These are phyloP conservation scores for Microcebus jonahi DNA, from an alignment of 2,113 vertebrate genomes.

Conservation along the genomic window DNA sequence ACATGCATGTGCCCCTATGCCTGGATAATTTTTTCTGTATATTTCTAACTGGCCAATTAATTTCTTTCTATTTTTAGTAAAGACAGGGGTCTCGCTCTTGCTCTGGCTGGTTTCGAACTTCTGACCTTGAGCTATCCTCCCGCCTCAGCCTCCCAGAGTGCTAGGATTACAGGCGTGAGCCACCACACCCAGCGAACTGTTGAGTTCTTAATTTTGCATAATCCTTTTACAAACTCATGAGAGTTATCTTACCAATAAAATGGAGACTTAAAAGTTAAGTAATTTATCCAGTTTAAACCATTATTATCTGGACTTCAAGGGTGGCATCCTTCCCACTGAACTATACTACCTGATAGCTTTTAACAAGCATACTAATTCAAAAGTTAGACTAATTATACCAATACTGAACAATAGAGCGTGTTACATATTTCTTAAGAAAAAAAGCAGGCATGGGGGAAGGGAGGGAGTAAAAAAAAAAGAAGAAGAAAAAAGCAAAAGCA, in stretches of 20 bases:
- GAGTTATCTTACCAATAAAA: neutral
- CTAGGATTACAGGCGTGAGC: too few relatives aligned
- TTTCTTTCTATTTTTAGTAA: too few relatives aligned
- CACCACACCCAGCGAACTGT: too few relatives aligned
- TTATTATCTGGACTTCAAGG: neutral
- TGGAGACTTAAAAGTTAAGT: neutral
- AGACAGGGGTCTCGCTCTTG: too few relatives aligned
- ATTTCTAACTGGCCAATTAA: too few relatives aligned
- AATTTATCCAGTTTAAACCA: neutral
- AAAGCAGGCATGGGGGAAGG: neutral
- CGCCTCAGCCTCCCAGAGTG: too few relatives aligned
- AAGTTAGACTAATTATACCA: neutral
- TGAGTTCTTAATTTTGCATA: neutral
- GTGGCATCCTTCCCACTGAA: neutral
- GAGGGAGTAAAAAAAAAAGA: neutral
- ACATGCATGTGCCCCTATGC: too few relatives aligned
- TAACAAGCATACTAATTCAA: neutral
- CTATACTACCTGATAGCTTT: neutral
- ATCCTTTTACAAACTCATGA: neutral
- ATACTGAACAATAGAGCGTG: rapidly evolving
- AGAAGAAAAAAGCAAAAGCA: neutral
- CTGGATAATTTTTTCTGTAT: too few relatives aligned
- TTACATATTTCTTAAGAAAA: neutral
- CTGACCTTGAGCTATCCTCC: too few relatives aligned
- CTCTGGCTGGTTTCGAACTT: too few relatives aligned